phyloP scores from a whole-genome alignment of 2,797 vertebrate species.

The Thripadectes ignobilis region DNA sequence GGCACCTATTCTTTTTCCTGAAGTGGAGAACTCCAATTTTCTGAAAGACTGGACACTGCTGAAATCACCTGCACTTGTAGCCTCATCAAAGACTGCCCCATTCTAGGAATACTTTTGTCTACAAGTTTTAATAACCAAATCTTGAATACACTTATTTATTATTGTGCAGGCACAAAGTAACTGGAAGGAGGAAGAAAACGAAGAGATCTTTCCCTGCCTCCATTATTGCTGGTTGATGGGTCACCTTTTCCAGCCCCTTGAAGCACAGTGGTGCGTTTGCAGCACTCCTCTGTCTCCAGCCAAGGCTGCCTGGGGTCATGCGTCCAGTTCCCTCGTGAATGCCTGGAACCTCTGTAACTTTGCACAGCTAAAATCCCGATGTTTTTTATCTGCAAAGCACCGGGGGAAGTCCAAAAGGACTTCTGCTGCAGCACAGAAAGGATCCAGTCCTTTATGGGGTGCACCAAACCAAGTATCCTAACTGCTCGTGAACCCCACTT shows the following conservation, averaged over 20 bases:
- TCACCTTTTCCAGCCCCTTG: neutral
- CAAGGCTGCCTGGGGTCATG: neutral
- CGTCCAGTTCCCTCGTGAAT: accelerated
- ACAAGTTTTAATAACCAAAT: neutral
- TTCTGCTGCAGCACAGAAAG: neutral
- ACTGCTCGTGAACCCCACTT: neutral
- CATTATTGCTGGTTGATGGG: neutral
- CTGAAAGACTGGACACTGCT: neutral
- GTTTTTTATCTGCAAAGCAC: neutral
- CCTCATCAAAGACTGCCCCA: neutral
- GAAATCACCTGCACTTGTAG: neutral
- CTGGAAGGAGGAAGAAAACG: neutral
- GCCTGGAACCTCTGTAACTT: neutral
- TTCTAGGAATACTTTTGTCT: neutral
- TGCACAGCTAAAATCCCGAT: neutral
- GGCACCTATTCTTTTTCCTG: neutral
- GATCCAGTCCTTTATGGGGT: neutral
- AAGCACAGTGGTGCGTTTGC: neutral
- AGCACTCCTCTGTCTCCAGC: neutral
- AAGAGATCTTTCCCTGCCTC: neutral
- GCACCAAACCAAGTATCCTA: neutral
- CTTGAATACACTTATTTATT: neutral
- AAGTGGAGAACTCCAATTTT: neutral
- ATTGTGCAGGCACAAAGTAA: neutral
- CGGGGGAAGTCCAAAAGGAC: neutral